phyloP scores from a whole-genome alignment of 2,113 vertebrate species.

The Seriola aureovittata region DNA sequence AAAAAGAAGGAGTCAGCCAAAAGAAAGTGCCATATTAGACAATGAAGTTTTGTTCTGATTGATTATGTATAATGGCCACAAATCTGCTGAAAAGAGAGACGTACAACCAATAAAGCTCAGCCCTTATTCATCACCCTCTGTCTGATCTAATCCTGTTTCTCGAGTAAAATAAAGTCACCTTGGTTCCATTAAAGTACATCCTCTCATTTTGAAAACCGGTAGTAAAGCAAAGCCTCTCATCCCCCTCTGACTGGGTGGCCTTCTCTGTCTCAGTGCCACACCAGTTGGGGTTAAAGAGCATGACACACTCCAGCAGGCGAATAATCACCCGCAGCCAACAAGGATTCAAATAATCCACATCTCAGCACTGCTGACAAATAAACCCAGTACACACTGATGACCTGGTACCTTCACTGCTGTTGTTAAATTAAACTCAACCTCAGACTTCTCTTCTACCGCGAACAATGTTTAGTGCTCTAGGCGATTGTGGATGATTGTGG shows the following conservation, averaged over 20 bases:
- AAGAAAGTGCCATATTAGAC: conserved; percentile 2
- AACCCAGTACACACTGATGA: not conserved
- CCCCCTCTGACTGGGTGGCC: conserved; percentile 56
- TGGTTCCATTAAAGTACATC: conserved; percentile 16
- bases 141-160: conserved; percentile 11
- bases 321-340: conserved; percentile 46
- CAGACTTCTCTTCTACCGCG: not conserved
- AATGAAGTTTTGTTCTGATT: not conserved
- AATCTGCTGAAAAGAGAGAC: not conserved
- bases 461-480: not conserved
- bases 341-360: conserved; percentile 18
- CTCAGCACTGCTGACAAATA: conserved; percentile 15
- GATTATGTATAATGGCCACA: not conserved
- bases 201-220: conserved; percentile 28
- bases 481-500: not conserved
- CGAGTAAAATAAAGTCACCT: not conserved
- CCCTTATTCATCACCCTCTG: not conserved
- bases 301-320: conserved; percentile 33
- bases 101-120: not conserved
- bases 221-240: not conserved
- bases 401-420: not conserved
- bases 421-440: not conserved
- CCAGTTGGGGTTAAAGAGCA: conserved; percentile 47
- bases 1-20: not conserved
- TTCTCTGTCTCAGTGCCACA: conserved; percentile 33